Conservation (phyloP, 2,888 invertebrate species). For the Drosophila diplacantha region DNA sequence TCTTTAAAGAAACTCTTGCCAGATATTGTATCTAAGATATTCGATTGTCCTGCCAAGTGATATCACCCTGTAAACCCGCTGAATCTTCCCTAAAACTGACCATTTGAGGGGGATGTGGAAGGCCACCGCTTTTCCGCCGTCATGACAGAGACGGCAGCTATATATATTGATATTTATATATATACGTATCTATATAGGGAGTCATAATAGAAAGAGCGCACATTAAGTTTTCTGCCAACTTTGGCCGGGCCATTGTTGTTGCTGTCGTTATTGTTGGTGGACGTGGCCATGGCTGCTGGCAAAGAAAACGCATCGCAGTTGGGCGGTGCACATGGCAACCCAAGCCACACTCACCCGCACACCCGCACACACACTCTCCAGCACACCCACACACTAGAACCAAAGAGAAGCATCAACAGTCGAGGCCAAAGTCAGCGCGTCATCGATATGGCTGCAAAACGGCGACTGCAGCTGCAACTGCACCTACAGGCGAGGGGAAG, state of each 20-base stretch:
- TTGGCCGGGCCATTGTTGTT: slow-evolving; percentile 51
- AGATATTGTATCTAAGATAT: background rate
- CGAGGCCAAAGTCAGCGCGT: slow-evolving; percentile 71
- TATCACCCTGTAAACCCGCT: background rate
- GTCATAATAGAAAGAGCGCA: slow-evolving; percentile 48
- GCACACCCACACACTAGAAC: slow-evolving; percentile 4
- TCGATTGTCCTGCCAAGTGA: background rate
- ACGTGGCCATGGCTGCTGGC: slow-evolving; percentile 50
- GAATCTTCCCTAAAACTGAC: slow-evolving; percentile 3
- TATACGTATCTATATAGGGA: slow-evolving; percentile 1
- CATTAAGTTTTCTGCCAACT: slow-evolving; percentile 68
- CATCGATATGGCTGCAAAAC: slow-evolving; percentile 63
- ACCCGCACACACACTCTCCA: background rate
- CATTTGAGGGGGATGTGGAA: background rate
- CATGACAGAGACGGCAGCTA: background rate
- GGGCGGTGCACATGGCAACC: slow-evolving; percentile 25
- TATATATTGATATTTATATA: background rate
- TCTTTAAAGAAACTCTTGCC: background rate
- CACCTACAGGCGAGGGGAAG: slow-evolving; percentile 2
- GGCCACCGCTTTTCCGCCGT: background rate
- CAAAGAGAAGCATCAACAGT: slow-evolving; percentile 53
- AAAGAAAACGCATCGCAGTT: slow-evolving; percentile 54
- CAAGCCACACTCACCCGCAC: slow-evolving; percentile 11
- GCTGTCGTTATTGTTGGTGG: slow-evolving; percentile 31
- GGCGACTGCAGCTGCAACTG: slow-evolving; percentile 31